Percentiles rank a stretch among this genome's conserved stretches.
These are phyloP conservation scores for Ceryle rudis DNA, from an alignment of 2,797 vertebrate species.

Conservation along the genomic window DNA sequence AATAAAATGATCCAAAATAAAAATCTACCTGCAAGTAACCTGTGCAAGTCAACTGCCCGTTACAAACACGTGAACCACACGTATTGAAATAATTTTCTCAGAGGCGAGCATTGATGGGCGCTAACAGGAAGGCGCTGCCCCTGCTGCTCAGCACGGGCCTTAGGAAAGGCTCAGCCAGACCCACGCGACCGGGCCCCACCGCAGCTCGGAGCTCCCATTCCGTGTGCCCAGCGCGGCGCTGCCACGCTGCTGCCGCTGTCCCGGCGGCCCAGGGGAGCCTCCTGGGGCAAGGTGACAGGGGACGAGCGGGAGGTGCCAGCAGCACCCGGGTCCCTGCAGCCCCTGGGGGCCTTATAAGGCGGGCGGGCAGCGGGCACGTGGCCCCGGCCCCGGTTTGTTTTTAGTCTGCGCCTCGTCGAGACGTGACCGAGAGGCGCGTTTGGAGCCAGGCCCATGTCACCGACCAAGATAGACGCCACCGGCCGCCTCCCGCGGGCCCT, in stretches of 20 bases:
- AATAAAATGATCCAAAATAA: neutral
- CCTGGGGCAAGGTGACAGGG: neutral
- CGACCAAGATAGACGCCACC: constrained; percentile 26
- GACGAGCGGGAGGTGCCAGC: neutral
- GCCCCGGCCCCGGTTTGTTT: constrained; percentile 41
- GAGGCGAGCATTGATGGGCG: neutral
- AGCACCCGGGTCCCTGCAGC: neutral
- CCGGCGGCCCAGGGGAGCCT: neutral
- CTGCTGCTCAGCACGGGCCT: neutral
- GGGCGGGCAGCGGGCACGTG: neutral
- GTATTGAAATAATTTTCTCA: neutral
- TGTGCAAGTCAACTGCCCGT: neutral
- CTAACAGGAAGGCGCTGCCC: neutral
- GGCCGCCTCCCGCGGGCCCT: neutral
- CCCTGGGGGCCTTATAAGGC: neutral
- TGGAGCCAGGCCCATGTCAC: constrained; percentile 30
- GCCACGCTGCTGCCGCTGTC: rapidly evolving
- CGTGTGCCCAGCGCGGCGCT: neutral
- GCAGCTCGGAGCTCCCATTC: neutral
- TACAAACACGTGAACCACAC: neutral
- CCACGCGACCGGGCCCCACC: too few species aligned
- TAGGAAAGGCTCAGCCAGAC: neutral
- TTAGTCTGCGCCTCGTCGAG: neutral
- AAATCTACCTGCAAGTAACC: neutral
- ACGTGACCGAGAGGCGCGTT: constrained; percentile 9